Percentiles rank a stretch among this genome's conserved stretches.
phyloP scores from a whole-genome alignment of 2,113 vertebrate genomes.

The Neogale vison region DNA sequence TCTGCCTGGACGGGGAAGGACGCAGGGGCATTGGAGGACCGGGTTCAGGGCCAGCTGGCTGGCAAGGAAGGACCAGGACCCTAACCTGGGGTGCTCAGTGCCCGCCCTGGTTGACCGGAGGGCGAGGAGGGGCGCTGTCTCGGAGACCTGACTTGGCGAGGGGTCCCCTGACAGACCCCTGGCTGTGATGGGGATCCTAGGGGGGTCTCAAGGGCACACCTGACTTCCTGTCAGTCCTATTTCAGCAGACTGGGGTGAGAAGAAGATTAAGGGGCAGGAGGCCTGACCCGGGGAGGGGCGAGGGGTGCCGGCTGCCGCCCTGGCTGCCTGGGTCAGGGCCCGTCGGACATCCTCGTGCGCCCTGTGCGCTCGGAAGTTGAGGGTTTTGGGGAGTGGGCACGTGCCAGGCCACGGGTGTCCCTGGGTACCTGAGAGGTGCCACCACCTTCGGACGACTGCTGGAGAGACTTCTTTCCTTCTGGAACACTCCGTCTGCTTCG shows the following conservation, averaged over 20 bases:
- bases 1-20: rapidly evolving
- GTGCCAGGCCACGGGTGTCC: background rate
- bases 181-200: rapidly evolving
- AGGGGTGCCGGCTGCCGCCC: background rate
- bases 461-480: rapidly evolving
- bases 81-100: background rate
- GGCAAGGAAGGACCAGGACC: background rate
- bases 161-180: background rate
- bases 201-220: background rate
- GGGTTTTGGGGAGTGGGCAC: background rate
- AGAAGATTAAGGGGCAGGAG: too few relatives aligned
- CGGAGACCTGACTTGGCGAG: background rate
- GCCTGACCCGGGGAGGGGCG: background rate
- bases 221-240: background rate
- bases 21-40: rapidly evolving
- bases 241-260: background rate
- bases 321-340: rapidly evolving
- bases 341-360: background rate
- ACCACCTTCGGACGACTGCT: background rate
- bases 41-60: background rate
- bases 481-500: background rate
- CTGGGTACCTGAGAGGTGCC: too few relatives aligned
- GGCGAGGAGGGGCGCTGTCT: too few relatives aligned
- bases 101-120: background rate
- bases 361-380: background rate